These are phyloP conservation scores for Habropoda laboriosa DNA, from an alignment of 1,140 invertebrate genomes.

Conservation along the genomic window DNA sequence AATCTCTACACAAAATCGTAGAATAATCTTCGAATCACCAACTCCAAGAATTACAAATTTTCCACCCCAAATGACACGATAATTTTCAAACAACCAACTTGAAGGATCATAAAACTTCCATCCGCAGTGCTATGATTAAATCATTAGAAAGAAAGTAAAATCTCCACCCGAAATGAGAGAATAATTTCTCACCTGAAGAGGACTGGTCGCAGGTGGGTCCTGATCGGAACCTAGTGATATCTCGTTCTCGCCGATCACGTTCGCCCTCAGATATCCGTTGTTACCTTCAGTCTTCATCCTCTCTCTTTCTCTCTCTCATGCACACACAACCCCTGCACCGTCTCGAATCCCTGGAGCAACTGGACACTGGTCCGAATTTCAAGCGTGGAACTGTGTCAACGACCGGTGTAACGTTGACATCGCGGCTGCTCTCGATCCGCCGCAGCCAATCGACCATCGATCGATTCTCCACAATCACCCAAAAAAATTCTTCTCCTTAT, in stretches of 20 bases:
- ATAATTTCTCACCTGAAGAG: conserved; percentile 70
- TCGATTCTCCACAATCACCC: neutral
- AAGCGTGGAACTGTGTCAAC: conserved; percentile 36
- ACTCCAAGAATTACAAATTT: too few relatives aligned
- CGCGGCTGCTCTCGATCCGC: conserved; percentile 30
- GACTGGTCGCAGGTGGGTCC: conserved; percentile 53
- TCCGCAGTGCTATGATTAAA: too few relatives aligned
- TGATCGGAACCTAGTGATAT: conserved; percentile 53
- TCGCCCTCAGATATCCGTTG: conserved; percentile 74
- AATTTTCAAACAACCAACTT: too few relatives aligned
- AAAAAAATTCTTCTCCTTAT: neutral
- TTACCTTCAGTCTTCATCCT: conserved; percentile 71
- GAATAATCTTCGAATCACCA: too few relatives aligned
- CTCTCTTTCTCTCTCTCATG: too few relatives aligned
- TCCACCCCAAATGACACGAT: neutral
- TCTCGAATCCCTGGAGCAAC: neutral
- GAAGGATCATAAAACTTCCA: too few relatives aligned
- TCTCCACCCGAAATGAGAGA: too few relatives aligned
- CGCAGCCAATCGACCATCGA: conserved; percentile 4
- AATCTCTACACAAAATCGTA: too few relatives aligned
- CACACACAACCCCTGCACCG: neutral
- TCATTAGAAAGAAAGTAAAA: too few relatives aligned
- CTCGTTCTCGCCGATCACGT: conserved; percentile 67
- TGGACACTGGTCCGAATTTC: conserved; percentile 19
- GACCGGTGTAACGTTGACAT: conserved; percentile 41